These are phyloP conservation scores for Chironomus tepperi DNA, from an alignment of 1,140 invertebrate genomes.

Conservation along the genomic window DNA sequence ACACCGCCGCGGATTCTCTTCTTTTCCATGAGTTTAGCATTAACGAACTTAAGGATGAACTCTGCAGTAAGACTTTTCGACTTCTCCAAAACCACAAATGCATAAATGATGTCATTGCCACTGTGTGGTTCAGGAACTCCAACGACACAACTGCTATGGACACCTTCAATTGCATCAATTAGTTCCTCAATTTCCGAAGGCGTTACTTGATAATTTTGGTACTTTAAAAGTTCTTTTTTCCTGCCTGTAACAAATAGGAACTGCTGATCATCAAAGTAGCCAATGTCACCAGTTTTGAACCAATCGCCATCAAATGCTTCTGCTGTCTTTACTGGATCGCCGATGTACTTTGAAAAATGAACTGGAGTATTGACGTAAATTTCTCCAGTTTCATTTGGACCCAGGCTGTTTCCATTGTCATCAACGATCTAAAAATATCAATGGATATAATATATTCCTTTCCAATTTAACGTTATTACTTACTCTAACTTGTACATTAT, in stretches of 20 bases:
- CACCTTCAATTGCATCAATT: constrained; percentile 49
- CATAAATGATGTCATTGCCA: constrained; percentile 50
- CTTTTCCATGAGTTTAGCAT: constrained; percentile 28
- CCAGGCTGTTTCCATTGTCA: no score
- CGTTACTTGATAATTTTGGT: constrained; percentile 62
- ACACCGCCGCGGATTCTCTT: constrained; percentile 49
- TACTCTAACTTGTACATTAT: no score
- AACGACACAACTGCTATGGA: constrained; percentile 57
- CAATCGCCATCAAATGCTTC: constrained; percentile 43
- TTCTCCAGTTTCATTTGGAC: no score
- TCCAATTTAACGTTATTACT: no score
- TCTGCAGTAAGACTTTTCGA: constrained; percentile 23
- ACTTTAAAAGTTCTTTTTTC: constrained; percentile 65
- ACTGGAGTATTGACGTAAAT: no score
- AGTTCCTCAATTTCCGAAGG: constrained; percentile 63
- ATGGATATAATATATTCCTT: no score
- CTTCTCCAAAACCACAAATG: constrained; percentile 53
- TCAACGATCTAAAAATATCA: no score
- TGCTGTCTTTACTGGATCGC: not conserved
- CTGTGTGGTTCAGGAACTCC: constrained; percentile 52
- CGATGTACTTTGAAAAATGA: no score
- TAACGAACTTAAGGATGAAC: not conserved
- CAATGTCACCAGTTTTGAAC: constrained; percentile 65
- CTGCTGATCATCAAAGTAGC: constrained; percentile 54
- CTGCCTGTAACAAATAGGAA: constrained; percentile 59